Evolutionary conservation across 2,888 invertebrate genomes (phyloP).

Genomic region (Mesoligia furuncula): DNA sequence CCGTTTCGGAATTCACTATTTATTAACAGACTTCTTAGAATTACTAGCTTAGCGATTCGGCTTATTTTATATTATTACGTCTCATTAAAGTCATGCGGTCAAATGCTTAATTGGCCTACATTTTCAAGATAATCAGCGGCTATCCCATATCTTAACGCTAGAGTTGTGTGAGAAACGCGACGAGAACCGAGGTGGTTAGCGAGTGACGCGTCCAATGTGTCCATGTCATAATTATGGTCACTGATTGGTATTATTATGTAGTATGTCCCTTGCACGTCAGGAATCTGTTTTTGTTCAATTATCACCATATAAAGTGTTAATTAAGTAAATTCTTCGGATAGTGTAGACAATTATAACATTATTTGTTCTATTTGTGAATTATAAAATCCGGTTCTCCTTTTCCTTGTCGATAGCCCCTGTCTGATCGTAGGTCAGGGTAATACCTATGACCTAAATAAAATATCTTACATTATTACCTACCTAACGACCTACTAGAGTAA

Average conservation of each 20-base stretch:
- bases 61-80: slow-evolving; percentile 69
- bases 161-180: slow-evolving; percentile 57
- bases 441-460: slow-evolving; percentile 27
- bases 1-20: slow-evolving; percentile 66
- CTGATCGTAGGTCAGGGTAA: slow-evolving; percentile 45
- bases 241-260: slow-evolving; percentile 35
- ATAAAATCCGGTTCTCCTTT: slow-evolving; percentile 36
- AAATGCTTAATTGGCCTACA: slow-evolving; percentile 79
- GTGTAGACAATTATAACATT: slow-evolving; percentile 11
- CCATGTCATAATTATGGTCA: slow-evolving; percentile 31
- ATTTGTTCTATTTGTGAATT: slow-evolving; percentile 14
- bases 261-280: slow-evolving; percentile 19
- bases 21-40: slow-evolving; percentile 70
- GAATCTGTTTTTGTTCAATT: slow-evolving; percentile 34
- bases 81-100: slow-evolving; percentile 70
- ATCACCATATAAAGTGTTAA: slow-evolving; percentile 55
- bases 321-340: slow-evolving; percentile 44
- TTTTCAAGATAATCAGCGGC: slow-evolving; percentile 64
- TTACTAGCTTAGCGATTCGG: slow-evolving; percentile 64
- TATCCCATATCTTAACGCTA: slow-evolving; percentile 56
- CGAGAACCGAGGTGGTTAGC: slow-evolving; percentile 13
- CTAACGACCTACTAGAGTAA: too few species aligned
- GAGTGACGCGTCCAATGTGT: slow-evolving; percentile 14
- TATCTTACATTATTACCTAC: not conserved
- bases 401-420: slow-evolving; percentile 8